Percentiles rank a stretch among this genome's conserved stretches.
Evolutionary conservation across 1,140 invertebrate genomes (phyloP).

Genomic region (Agrypnia vestita): DNA sequence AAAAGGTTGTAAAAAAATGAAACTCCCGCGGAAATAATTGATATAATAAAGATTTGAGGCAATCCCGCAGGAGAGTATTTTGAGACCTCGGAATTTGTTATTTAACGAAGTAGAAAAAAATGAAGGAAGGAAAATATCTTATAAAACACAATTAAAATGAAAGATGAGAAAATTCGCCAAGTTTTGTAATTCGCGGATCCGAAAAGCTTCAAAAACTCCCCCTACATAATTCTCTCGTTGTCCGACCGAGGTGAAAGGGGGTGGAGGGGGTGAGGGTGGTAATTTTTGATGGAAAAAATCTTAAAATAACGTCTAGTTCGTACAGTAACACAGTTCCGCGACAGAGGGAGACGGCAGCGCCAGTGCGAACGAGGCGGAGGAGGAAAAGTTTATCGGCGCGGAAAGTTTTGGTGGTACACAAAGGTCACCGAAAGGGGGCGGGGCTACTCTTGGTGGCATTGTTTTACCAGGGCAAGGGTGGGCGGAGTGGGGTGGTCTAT

Average conservation of each 20-base stretch:
- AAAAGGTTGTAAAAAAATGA: slow-evolving; percentile 14
- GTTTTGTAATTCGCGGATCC: slow-evolving; percentile 60
- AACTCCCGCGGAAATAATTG: slow-evolving; percentile 30
- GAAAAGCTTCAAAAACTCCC: slow-evolving; percentile 55
- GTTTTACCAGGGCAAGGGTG: background rate
- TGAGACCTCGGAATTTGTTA: slow-evolving; percentile 44
- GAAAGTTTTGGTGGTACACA: slow-evolving; percentile 19
- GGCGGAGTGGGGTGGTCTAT: background rate
- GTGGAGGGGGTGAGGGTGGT: slow-evolving; percentile 21
- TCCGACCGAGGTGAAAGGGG: slow-evolving; percentile 11
- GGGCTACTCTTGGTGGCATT: slow-evolving; percentile 13
- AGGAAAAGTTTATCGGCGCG: slow-evolving; percentile 5
- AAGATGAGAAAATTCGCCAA: slow-evolving; percentile 61
- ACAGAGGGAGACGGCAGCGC: background rate
- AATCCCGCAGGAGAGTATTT: slow-evolving; percentile 24
- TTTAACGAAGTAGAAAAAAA: slow-evolving; percentile 45
- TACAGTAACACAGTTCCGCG: slow-evolving; percentile 15
- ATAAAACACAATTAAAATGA: slow-evolving; percentile 61
- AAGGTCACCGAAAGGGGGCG: slow-evolving; percentile 3
- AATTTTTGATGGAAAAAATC: slow-evolving; percentile 57
- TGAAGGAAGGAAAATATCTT: slow-evolving; percentile 55
- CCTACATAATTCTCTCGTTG: slow-evolving; percentile 54
- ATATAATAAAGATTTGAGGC: slow-evolving; percentile 35
- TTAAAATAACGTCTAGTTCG: slow-evolving; percentile 45
- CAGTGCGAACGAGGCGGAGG: background rate